Percentiles rank a stretch among this genome's conserved stretches.
These are phyloP conservation scores for Ypsolopha scabrella DNA, from an alignment of 2,888 invertebrate genomes.

Conservation along the genomic window DNA sequence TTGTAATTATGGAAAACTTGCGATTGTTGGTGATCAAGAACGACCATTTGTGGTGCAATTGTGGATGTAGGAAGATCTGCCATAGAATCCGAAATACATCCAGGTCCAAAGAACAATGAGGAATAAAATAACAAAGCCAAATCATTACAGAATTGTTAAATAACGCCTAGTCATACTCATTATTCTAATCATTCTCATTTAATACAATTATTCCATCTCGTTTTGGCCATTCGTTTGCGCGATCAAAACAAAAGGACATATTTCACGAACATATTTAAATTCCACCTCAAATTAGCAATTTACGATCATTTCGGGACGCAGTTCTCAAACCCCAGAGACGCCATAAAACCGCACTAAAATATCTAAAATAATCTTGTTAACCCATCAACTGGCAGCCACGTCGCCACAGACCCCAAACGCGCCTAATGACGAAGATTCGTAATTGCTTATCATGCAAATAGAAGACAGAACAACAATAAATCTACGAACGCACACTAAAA, in stretches of 20 bases:
- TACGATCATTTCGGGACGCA: neutral
- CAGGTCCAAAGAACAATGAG: too few relatives aligned
- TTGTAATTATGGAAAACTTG: slow-evolving; percentile 25
- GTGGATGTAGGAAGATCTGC: neutral
- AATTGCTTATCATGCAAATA: slow-evolving; percentile 9
- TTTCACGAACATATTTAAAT: neutral
- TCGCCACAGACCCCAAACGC: neutral
- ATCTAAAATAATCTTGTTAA: neutral
- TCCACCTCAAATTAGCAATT: neutral
- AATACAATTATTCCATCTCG: too few relatives aligned
- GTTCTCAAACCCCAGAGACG: neutral
- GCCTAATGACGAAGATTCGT: neutral
- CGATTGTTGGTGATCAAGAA: neutral
- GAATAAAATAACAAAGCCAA: too few relatives aligned
- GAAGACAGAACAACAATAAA: slow-evolving; percentile 7
- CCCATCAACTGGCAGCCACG: slow-evolving; percentile 1
- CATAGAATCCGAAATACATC: neutral
- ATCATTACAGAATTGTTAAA: too few relatives aligned
- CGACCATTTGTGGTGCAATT: neutral
- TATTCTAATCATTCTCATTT: too few relatives aligned
- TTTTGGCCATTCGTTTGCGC: neutral
- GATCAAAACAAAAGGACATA: neutral
- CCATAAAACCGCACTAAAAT: slow-evolving; percentile 3
- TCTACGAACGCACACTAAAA: slow-evolving; percentile 21
- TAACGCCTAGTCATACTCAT: too few relatives aligned